phyloP scores from a whole-genome alignment of 2,113 vertebrate genomes.

The Bagarius yarrelli region DNA sequence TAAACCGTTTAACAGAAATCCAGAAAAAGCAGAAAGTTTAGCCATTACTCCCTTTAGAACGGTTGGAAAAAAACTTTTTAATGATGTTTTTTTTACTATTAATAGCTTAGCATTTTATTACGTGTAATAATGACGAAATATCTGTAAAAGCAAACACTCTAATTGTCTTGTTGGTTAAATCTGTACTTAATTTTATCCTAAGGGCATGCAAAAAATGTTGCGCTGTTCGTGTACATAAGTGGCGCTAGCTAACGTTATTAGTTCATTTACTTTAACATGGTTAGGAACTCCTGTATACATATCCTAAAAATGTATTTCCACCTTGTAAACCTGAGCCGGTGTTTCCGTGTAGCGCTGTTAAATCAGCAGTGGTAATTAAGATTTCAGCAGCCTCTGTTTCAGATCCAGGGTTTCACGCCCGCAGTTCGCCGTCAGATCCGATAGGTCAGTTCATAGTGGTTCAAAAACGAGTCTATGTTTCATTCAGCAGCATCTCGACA shows the following conservation, averaged over 20 bases:
- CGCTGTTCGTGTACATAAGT: neutral
- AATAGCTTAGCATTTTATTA: constrained; percentile 29
- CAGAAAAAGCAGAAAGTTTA: neutral
- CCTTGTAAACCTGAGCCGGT: neutral
- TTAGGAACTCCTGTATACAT: neutral
- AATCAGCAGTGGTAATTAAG: neutral
- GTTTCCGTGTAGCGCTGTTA: neutral
- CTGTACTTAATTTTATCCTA: constrained; percentile 23
- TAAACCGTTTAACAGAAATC: neutral
- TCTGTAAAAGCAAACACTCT: constrained; percentile 23
- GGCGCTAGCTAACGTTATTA: constrained; percentile 11
- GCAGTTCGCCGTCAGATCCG: neutral
- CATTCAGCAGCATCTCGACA: neutral
- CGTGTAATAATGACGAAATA: constrained; percentile 19
- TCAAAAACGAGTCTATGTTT: neutral
- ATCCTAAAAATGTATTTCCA: neutral
- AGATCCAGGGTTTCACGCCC: neutral
- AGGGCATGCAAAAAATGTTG: neutral
- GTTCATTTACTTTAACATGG: neutral
- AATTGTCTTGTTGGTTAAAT: constrained; percentile 27
- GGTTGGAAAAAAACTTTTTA: constrained; percentile 5
- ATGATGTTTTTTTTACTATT: constrained; percentile 12
- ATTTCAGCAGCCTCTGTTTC: neutral
- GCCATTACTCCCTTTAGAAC: neutral
- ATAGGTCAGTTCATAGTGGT: neutral